These are phyloP conservation scores for Toxotes lorentzi DNA, from an alignment of 2,797 vertebrate genomes.

Conservation along the genomic window DNA sequence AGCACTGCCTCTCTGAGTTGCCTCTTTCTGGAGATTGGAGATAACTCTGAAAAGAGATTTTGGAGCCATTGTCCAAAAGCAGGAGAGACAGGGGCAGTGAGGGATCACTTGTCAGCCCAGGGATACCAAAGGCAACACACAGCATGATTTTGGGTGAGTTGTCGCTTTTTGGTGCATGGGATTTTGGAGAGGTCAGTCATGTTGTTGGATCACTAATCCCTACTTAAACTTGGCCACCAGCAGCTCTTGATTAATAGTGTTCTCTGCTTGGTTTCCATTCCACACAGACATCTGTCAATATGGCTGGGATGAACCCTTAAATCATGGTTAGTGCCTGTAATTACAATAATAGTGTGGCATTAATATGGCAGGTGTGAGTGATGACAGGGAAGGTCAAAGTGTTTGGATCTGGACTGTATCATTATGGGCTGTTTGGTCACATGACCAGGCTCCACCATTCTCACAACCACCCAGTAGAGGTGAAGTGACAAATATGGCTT, in stretches of 20 bases:
- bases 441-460: constrained; percentile 64
- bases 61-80: constrained; percentile 72
- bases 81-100: constrained; percentile 64
- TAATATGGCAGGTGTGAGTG: constrained; percentile 74
- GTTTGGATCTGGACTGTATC: constrained; percentile 56
- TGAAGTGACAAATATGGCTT: constrained; percentile 40
- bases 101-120: constrained; percentile 67
- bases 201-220: constrained; percentile 65
- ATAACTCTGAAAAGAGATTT: constrained; percentile 74
- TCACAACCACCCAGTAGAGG: constrained; percentile 39
- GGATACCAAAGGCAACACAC: constrained; percentile 70
- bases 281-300: constrained; percentile 60
- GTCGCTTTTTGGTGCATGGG: constrained; percentile 41
- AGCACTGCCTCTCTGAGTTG: constrained; percentile 81
- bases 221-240: constrained; percentile 66
- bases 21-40: constrained; percentile 72
- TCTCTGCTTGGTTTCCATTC: constrained; percentile 42
- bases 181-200: constrained; percentile 66
- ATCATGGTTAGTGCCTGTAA: constrained; percentile 58
- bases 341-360: constrained; percentile 59
- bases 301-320: constrained; percentile 48
- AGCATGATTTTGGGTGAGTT: constrained; percentile 89
- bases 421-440: constrained; percentile 77
- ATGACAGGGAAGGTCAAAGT: constrained; percentile 83
- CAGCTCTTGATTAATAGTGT: constrained; percentile 56